These are phyloP conservation scores for Octodonta nipae DNA, from an alignment of 2,888 invertebrate species.

Conservation along the genomic window DNA sequence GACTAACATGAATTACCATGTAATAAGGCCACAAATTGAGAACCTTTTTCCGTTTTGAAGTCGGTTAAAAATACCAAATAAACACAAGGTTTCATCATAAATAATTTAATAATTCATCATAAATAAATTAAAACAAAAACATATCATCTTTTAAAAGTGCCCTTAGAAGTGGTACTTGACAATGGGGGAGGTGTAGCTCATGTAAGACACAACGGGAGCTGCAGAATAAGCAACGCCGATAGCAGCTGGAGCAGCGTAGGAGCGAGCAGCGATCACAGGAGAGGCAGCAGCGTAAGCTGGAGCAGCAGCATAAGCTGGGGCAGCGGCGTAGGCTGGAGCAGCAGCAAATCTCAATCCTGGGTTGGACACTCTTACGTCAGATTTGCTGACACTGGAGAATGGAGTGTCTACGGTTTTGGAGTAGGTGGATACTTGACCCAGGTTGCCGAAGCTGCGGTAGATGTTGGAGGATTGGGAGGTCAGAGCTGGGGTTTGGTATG, in stretches of 20 bases:
- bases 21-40: no score
- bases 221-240: slow-evolving; percentile 41
- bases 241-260: slow-evolving; percentile 25
- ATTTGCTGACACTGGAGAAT: slow-evolving; percentile 56
- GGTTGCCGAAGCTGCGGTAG: slow-evolving; percentile 49
- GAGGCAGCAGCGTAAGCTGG: slow-evolving; percentile 34
- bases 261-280: no score
- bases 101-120: no score
- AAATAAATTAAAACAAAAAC: no score
- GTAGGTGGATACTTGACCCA: slow-evolving; percentile 56
- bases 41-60: no score
- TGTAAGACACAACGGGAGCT: slow-evolving; percentile 49
- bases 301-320: slow-evolving; percentile 44
- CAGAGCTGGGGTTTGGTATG: slow-evolving; percentile 39
- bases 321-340: slow-evolving; percentile 20
- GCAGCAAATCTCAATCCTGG: slow-evolving; percentile 36
- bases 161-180: slow-evolving; percentile 20
- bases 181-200: slow-evolving; percentile 37
- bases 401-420: slow-evolving; percentile 59
- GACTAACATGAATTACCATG: no score
- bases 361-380: slow-evolving; percentile 58
- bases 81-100: no score
- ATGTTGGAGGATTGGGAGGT: slow-evolving; percentile 48
- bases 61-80: no score
- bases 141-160: no score